phyloP scores from a whole-genome alignment of 2,888 invertebrate species.

The Sabellastarte sp. region DNA sequence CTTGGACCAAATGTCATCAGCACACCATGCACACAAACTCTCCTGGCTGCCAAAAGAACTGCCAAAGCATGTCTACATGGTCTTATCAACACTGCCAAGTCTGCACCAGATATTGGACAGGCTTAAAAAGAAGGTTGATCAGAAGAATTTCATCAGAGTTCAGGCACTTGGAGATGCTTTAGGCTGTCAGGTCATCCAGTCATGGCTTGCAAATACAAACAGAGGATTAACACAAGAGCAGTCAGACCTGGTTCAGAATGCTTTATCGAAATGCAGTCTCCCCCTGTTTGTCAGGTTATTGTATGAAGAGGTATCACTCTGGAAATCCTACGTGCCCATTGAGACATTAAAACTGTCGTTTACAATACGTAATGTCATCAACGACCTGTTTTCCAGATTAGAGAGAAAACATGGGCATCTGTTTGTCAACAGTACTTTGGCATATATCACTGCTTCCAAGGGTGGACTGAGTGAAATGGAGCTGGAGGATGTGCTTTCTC shows the following conservation, averaged over 20 bases:
- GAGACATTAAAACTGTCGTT: too few species aligned
- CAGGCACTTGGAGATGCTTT: constrained; percentile 7
- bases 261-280: constrained; percentile 34
- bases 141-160: constrained; percentile 76
- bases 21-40: constrained; percentile 39
- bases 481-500: constrained; percentile 44
- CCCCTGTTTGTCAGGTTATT: constrained; percentile 42
- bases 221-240: constrained; percentile 26
- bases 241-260: constrained; percentile 35
- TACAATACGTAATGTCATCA: constrained; percentile 32
- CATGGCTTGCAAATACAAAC: constrained; percentile 70
- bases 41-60: constrained; percentile 45
- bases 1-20: constrained; percentile 38
- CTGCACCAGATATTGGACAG: constrained; percentile 60
- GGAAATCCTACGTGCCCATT: constrained; percentile 38
- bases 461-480: constrained; percentile 45
- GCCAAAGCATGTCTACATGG: constrained; percentile 40
- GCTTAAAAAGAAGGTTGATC: constrained; percentile 82
- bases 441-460: constrained; percentile 41
- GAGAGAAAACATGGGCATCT: constrained; percentile 39
- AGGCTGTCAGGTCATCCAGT: constrained; percentile 7
- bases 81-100: constrained; percentile 40
- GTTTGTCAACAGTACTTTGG: constrained; percentile 37
- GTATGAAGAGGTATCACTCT: constrained; percentile 37
- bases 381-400: constrained; percentile 35